A percentile compares a stretch with the other conserved stretches of the same genome.
phyloP scores from a whole-genome alignment of 2,888 invertebrate species.

The Hypercompe scribonia region DNA sequence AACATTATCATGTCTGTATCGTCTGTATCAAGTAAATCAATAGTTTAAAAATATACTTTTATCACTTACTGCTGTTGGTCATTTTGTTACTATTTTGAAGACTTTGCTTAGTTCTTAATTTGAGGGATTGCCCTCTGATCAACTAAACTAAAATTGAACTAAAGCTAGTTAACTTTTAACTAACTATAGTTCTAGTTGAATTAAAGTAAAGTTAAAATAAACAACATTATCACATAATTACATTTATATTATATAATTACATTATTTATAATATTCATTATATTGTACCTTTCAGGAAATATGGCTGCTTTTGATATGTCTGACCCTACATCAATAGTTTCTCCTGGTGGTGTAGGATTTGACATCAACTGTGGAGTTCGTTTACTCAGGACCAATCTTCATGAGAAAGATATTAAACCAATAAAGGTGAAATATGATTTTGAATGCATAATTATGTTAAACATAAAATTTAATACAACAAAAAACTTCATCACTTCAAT shows the following conservation, averaged over 20 bases:
- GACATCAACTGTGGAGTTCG: constrained; percentile 99
- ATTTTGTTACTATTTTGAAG: no score
- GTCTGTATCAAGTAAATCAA: not conserved
- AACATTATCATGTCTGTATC: not conserved
- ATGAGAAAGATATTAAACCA: constrained; percentile 96
- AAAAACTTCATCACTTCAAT: no score
- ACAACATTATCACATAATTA: not conserved
- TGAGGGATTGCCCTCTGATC: no score
- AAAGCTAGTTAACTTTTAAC: not conserved
- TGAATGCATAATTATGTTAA: not conserved
- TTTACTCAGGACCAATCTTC: constrained; percentile 96
- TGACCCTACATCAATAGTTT: constrained; percentile 96
- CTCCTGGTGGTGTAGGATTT: constrained; percentile 99
- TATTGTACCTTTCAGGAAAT: no score
- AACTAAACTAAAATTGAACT: no score
- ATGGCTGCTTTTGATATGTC: constrained; percentile 99
- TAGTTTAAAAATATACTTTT: not conserved
- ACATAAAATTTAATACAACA: no score
- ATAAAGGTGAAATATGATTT: constrained; percentile 88
- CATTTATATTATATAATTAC: no score
- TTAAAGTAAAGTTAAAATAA: not conserved
- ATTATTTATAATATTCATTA: no score
- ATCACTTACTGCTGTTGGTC: no score
- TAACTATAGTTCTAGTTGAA: not conserved
- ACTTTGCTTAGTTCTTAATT: not conserved